These are phyloP conservation scores for Clivina fossor DNA, from an alignment of 2,888 invertebrate genomes.

Conservation along the genomic window DNA sequence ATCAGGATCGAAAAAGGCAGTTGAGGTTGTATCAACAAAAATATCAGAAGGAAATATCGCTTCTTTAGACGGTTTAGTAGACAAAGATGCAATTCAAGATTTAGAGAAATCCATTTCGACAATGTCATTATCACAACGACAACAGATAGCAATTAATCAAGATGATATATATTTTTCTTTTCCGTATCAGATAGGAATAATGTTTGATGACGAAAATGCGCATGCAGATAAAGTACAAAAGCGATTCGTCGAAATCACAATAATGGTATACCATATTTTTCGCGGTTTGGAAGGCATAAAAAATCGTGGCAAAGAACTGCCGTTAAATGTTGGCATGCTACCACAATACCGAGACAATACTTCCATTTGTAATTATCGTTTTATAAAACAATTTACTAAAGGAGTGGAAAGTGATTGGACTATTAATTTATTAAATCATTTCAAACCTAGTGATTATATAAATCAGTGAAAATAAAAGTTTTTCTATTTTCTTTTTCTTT, in stretches of 20 bases:
- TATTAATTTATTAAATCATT: constrained; percentile 78
- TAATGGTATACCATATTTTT: constrained; percentile 78
- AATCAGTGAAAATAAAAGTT: constrained; percentile 41
- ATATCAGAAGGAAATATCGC: constrained; percentile 69
- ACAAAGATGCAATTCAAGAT: constrained; percentile 65
- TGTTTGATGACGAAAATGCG: constrained; percentile 61
- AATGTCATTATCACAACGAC: constrained; percentile 69
- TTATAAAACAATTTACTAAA: constrained; percentile 79
- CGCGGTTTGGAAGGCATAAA: constrained; percentile 66
- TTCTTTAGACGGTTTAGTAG: constrained; percentile 66
- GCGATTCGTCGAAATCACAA: constrained; percentile 81
- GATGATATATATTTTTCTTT: constrained; percentile 80
- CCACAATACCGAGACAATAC: constrained; percentile 70
- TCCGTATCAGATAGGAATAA: constrained; percentile 69
- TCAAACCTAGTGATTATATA: constrained; percentile 63
- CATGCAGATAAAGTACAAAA: too few species aligned
- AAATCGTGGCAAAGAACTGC: constrained; percentile 64
- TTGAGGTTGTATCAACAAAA: constrained; percentile 72
- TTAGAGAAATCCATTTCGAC: constrained; percentile 65
- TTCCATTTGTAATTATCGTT: constrained; percentile 75
- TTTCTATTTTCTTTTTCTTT: too few species aligned
- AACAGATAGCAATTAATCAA: constrained; percentile 64
- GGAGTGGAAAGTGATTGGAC: constrained; percentile 79
- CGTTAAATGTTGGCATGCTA: constrained; percentile 66
- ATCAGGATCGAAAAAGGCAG: constrained; percentile 72